Conservation (phyloP, 2,797 vertebrate genomes). For the Pitangus sulphuratus region DNA sequence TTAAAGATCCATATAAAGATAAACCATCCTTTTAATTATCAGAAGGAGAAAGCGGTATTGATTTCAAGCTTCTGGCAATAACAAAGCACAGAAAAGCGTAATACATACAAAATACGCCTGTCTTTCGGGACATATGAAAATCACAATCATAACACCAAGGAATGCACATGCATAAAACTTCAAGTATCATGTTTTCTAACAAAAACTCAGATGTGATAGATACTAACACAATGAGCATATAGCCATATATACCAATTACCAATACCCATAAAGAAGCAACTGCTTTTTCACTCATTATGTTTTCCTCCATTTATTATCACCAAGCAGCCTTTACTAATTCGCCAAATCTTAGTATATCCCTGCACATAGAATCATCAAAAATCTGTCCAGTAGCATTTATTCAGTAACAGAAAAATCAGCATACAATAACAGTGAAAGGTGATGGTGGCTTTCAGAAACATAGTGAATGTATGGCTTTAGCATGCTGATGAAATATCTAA, state of each 20-base stretch:
- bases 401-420: constrained; percentile 54
- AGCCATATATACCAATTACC: background rate
- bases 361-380: background rate
- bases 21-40: constrained; percentile 77
- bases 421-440: constrained; percentile 46
- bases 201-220: background rate
- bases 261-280: background rate
- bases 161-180: background rate
- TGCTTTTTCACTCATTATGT: background rate
- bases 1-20: constrained; percentile 73
- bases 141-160: background rate
- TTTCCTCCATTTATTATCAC: background rate
- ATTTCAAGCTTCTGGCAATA: constrained; percentile 71
- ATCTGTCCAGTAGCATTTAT: constrained; percentile 30
- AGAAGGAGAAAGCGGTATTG: constrained; percentile 71
- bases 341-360: background rate
- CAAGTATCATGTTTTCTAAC: background rate
- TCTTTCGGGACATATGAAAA: background rate
- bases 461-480: constrained; percentile 36
- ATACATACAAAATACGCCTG: background rate
- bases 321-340: background rate
- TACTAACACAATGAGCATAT: rapidly evolving
- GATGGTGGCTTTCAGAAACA: constrained; percentile 44
- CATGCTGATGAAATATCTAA: constrained; percentile 60
- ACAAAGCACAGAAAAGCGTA: constrained; percentile 41